Conservation (phyloP, 2,888 invertebrate genomes). For the Drosophila testacea region DNA sequence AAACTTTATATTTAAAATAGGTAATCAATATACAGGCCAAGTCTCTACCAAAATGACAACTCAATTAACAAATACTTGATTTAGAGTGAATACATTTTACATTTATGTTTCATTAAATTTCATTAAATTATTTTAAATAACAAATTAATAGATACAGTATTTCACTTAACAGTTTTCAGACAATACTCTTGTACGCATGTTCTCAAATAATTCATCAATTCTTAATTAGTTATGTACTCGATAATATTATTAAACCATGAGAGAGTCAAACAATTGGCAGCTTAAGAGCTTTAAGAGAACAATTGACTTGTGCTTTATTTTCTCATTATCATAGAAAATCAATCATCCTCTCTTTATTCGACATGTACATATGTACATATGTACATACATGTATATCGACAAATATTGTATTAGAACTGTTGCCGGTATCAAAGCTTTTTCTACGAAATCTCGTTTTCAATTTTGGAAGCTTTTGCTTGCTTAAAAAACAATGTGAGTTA, state of each 20-base stretch:
- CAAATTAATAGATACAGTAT: background rate
- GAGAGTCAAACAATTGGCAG: background rate
- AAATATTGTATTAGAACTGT: background rate
- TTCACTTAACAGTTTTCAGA: background rate
- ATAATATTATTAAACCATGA: background rate
- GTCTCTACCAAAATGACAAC: too few species aligned
- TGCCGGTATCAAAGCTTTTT: background rate
- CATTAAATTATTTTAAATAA: too few species aligned
- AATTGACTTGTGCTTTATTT: background rate
- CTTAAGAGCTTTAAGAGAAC: constrained; percentile 1
- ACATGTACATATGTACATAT: background rate
- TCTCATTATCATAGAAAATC: background rate
- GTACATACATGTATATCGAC: background rate
- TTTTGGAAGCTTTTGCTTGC: background rate
- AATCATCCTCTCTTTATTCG: background rate
- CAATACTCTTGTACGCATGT: background rate
- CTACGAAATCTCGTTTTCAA: background rate
- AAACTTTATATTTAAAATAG: too few species aligned
- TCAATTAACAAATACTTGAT: too few species aligned
- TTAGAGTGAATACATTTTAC: too few species aligned
- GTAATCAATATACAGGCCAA: too few species aligned
- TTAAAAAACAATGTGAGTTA: background rate
- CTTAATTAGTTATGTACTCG: too few species aligned
- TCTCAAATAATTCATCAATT: too few species aligned
- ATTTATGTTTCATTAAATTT: too few species aligned